phyloP scores from a whole-genome alignment of 1,140 invertebrate genomes.

The Drosophila pectinifera region DNA sequence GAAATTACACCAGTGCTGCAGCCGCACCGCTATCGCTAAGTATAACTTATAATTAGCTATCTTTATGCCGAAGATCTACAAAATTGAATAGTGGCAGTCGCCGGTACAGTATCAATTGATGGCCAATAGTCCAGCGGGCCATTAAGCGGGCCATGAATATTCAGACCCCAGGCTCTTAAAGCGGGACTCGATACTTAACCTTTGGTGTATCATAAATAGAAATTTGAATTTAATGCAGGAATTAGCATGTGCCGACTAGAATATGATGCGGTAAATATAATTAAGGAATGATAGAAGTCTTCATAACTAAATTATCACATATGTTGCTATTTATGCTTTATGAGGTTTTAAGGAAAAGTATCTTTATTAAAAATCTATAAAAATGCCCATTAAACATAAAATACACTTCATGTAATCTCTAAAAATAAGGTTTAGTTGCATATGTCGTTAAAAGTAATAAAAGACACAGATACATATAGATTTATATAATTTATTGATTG shows the following conservation, averaged over 20 bases:
- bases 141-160: constrained; percentile 37
- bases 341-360: too few species aligned
- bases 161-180: constrained; percentile 17
- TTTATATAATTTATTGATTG: too few species aligned
- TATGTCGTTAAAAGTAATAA: too few species aligned
- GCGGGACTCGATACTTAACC: constrained; percentile 6
- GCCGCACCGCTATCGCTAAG: constrained; percentile 30
- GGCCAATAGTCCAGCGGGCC: constrained; percentile 2
- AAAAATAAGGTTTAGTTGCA: too few species aligned
- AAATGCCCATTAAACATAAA: too few species aligned
- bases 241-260: constrained; percentile 18
- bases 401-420: too few species aligned
- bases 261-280: neutral
- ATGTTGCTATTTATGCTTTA: too few species aligned
- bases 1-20: constrained; percentile 37
- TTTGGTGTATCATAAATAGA: constrained; percentile 6
- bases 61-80: constrained; percentile 48
- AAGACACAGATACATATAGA: too few species aligned
- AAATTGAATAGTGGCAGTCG: constrained; percentile 50
- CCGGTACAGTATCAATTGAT: constrained; percentile 18
- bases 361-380: too few species aligned
- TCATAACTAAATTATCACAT: neutral
- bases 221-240: constrained; percentile 1
- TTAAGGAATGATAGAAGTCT: neutral
- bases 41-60: constrained; percentile 60